Evolutionary conservation across 2,888 invertebrate species (phyloP), one percentile per base, ranked within the genome.

Genomic region (Diaprepes abbreviatus): DNA sequence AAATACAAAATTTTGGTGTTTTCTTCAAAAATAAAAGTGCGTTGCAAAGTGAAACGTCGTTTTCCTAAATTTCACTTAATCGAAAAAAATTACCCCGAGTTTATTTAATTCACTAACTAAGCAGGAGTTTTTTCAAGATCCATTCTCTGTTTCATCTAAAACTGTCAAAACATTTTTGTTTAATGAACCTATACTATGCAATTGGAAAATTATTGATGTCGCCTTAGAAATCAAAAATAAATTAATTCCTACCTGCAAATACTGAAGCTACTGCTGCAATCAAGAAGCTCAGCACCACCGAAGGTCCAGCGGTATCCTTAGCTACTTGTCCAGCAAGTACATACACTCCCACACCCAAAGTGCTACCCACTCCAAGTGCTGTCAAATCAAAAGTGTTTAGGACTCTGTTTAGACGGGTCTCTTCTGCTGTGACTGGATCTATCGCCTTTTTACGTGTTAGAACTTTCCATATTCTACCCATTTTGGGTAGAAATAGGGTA

Each of bases 291-390:
- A 97, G 79, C 21, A 94, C 87, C 0, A 96, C 93, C 0, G 94
- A 92, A 0, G 97, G 96, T 0, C 96, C 96, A 0, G 95, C 93
- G 57, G 88, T 89, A 65, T 88, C 88, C 82, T 91, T 91, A 1
- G 95, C 92, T 1, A 95, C 94, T 65, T 92, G 89, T 0, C 95
- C 95, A 16, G 93, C 94, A 59, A 97, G 83, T 35, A 96, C 95
- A 82, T 96, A 97, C 45, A 96, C 93, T 0, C 96, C 96, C 7
- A 96, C 93, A 0, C 96, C 96, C 12, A 97, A 88, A 0, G 93
- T 94, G 71, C 92, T 92, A 31, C 94, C 94, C 17, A 94, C 90
- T 0, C 91, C 96, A 43, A 96, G 83, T 0, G 93, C 91, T 0
- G 95, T 95, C 48, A 96, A 86, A 84, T 96, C 96, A 28, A 95